Base-by-base conservation (phyloP, 2,113 vertebrate species). In the Poecile atricapillus region DNA sequence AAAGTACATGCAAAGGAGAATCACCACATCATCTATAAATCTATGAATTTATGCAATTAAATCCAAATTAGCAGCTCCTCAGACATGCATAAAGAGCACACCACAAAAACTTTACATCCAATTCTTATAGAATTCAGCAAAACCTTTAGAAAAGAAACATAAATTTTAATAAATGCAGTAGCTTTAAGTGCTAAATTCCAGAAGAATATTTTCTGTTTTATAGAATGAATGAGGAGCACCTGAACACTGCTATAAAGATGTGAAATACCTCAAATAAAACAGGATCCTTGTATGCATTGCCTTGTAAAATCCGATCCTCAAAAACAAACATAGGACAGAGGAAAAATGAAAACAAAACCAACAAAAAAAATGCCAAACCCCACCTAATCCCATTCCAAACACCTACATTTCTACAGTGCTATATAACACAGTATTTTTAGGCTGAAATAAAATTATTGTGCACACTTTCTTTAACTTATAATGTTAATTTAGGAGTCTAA, bases 291-390 rank as follows among this genome's bases (percentile, higher is more conserved):
- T 98, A 99, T 22, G 98, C 97, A 97, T 95, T 98, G 94, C 97
- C 97, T 98, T 98, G 98, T 96, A 99, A 99, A 98, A 99, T 98
- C 93, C 98, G 97, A 98, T 99, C 99, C 99, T 99, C 97, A 89
- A 97, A 98, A 97, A 97, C 68, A 98, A 97, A 97, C 52, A 97
- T 1, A 93, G 37, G 41, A 87, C 35, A 95, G 15, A 92, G 62
- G n/a, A 73, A 96, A 83, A 91, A 94, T 76, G 21, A 89, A 89
- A 87, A 82, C 27, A 64, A 87, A 87, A 16, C 9, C 47, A 28
- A 41, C 21, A 13, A 35, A 62, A 56, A 56, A 25, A 31, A 8
- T 0, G 5, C 33, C 23, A 41, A 53, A 12, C 25, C 6, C 37
- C 19, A 70, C 6, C 30, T 9, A 3, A 76, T 30, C 13, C 20